These are phyloP conservation scores for Tragelaphus imberbis DNA, from an alignment of 2,113 vertebrate species.

Conservation along the genomic window DNA sequence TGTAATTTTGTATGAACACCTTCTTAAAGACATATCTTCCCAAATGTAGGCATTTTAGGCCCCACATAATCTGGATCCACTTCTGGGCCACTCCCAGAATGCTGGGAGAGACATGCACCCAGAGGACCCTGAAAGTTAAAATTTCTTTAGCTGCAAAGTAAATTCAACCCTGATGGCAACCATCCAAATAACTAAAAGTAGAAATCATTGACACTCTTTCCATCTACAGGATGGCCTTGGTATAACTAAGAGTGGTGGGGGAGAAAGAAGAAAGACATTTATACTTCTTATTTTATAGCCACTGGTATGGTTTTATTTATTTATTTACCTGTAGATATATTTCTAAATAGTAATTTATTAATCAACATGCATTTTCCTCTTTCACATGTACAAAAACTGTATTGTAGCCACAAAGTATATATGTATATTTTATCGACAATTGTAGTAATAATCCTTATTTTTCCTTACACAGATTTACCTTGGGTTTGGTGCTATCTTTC, in stretches of 20 bases:
- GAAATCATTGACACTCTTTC: neutral
- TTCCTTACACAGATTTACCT: neutral
- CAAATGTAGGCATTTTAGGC: neutral
- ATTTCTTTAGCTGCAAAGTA: neutral
- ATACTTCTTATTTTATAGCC: neutral
- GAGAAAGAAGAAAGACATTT: neutral
- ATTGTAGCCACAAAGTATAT: neutral
- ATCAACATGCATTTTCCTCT: neutral
- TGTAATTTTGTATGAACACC: neutral
- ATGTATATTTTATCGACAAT: neutral
- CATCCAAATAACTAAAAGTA: neutral
- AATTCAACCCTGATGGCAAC: neutral
- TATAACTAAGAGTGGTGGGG: neutral
- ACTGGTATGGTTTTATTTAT: neutral
- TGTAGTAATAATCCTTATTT: neutral
- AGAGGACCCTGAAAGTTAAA: neutral
- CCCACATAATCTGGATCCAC: neutral
- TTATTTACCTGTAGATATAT: neutral
- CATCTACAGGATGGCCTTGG: neutral
- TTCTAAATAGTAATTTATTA: neutral
- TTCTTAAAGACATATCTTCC: neutral
- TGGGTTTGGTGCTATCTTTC: neutral
- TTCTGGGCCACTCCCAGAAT: neutral
- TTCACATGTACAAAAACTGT: neutral
- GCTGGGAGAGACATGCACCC: neutral